Base-by-base conservation (phyloP, 2,113 vertebrate genomes). In the Callopanchax toddi region DNA sequence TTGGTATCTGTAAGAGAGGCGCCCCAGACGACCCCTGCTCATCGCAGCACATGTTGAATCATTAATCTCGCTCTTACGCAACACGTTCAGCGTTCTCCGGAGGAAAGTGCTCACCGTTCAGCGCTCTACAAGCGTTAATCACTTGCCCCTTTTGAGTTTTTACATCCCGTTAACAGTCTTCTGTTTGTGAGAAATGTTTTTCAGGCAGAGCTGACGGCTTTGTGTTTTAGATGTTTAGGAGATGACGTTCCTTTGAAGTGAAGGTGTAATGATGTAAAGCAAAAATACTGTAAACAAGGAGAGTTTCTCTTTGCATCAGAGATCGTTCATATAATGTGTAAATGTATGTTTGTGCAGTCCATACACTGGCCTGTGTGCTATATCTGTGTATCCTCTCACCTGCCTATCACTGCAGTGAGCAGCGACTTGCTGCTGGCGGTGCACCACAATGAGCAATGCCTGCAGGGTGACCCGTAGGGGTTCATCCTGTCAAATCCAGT, bases 1-100 rank as follows among this genome's bases (percentile, higher is more conserved):
- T 63, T 3, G 13, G 49, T 64, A 44, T 69, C 25, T 63, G 15
- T n/a, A 34, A 46, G 37, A 0, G 2, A 67, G 52, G 21, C 43
- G 59, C 46, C 71, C 23, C 44, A 17, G 37, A 71, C 54, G 22
- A 66, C 46, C 55, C 21, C 52, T 36, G 36, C 55, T 76, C 42
- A 44, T 21, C 17, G 32, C 8, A 0, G 52, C 55, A 57, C 65
- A 57, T 15, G 43, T 60, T 74, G 65, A 60, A 84, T 81, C 77
- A 72, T 79, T 71, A 82, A 71, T 56, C 36, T 34, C 17, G 6
- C 44, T 71, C 52, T 86, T 71, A 84, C 8, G 49, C 58, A 81
- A 81, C 69, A 71, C 25, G 12, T 39, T 34, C 64, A 46, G 75
- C 51, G 2, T 39, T 34, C 64, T 49, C 77, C 51, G 2, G 40